Base-by-base conservation (phyloP, 2,113 vertebrate species). In the Gymnocephalus cernua region DNA sequence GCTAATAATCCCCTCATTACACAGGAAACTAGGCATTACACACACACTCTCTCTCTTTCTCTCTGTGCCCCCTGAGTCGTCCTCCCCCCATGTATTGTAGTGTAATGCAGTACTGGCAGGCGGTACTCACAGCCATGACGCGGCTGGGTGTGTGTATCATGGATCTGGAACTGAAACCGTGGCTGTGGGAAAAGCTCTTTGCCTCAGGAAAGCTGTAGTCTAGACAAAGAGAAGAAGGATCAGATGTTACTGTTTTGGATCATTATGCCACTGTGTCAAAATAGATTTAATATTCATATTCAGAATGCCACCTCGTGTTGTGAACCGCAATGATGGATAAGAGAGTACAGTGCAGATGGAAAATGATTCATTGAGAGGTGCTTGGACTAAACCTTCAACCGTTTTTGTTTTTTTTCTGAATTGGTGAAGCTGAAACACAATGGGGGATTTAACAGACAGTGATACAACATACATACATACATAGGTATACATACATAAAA, bases 101-200 rank as follows among this genome's bases (percentile, higher is more conserved):
- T 68, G 19, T 50, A 44, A 53, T 16, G 35, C 16, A 35, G 29
- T 27, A 25, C 48, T 35, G 44, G 19, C 13, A 54, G 59, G 47
- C 29, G 16, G 56, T 80, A 94, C 95, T 95, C 85, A 95, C 95
- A 35, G 93, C 80, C 77, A 95, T 86, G 79, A 85, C 23, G 6
- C 91, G 92, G 21, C 74, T 94, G 16, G 91, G 88, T n/a, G 90
- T 91, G 84, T 89, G 77, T 47, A 93, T 91, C 79, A 93, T 82
- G 25, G 94, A 95, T 67, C 92, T 93, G 89, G 93, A 94, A 74
- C 92, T 96, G 88, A 94, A 95, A 74, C 91, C 91, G 9, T 69
- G 88, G 62, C 54, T 82, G 51, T 86, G 87, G 44, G 70, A n/a
- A 19, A 83, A 91, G 59, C 79, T 86, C 83, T 75, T 83, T 11